Percentiles rank a stretch among this genome's conserved stretches.
These are phyloP conservation scores for Willowsia nigromaculata DNA, from an alignment of 2,888 invertebrate species.

Conservation along the genomic window DNA sequence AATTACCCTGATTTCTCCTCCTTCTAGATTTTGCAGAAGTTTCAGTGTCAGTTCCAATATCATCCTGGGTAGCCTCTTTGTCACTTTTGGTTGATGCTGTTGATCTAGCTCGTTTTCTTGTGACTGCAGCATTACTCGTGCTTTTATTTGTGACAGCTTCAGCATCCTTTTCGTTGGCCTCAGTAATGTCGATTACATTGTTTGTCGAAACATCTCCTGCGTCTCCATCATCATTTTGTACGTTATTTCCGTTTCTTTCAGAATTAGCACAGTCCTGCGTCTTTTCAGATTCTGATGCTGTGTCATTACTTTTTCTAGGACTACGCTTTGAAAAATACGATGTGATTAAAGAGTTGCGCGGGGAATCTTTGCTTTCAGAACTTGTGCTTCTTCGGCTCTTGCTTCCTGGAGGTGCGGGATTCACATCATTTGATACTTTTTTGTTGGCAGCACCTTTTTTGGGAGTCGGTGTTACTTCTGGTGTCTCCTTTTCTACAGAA, in stretches of 20 bases:
- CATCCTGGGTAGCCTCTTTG: slow-evolving; percentile 22
- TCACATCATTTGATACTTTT: background rate
- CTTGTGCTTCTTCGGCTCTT: slow-evolving; percentile 41
- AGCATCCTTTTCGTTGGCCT: background rate
- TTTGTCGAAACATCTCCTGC: background rate
- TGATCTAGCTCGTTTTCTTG: slow-evolving; percentile 26
- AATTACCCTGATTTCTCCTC: slow-evolving; percentile 24
- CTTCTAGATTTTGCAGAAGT: slow-evolving; percentile 1
- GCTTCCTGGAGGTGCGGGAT: background rate
- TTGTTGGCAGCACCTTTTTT: background rate
- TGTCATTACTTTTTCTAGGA: slow-evolving; percentile 34
- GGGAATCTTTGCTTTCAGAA: slow-evolving; percentile 28
- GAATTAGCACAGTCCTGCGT: background rate
- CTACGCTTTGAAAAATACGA: slow-evolving; percentile 55
- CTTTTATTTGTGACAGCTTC: background rate
- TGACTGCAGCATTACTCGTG: background rate
- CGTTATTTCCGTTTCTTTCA: background rate
- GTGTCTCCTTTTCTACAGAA: background rate
- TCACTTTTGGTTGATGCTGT: slow-evolving; percentile 54
- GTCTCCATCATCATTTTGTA: background rate
- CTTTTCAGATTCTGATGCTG: background rate
- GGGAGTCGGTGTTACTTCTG: background rate
- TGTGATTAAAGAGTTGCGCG: slow-evolving; percentile 49
- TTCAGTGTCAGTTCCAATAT: background rate
- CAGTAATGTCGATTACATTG: too few relatives aligned